phyloP scores from a whole-genome alignment of 2,888 invertebrate species.

The Xestobium rufovillosum region DNA sequence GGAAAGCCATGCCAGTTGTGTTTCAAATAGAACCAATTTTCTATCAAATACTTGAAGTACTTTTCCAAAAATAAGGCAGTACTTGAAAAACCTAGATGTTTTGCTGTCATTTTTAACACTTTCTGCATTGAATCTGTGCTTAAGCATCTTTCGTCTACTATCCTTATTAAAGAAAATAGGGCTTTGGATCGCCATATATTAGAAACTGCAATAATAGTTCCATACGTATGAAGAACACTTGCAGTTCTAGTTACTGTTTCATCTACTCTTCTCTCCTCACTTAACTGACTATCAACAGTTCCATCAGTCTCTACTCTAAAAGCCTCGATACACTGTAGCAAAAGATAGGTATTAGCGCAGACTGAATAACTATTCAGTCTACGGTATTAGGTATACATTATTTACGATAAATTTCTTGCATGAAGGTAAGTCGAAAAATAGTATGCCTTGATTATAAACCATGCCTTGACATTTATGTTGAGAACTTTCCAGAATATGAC shows the following conservation, averaged over 20 bases:
- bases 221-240: conserved; percentile 51
- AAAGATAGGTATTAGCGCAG: no score
- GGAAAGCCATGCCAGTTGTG: background rate
- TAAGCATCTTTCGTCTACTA: conserved; percentile 48
- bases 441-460: no score
- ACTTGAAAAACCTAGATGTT: conserved; percentile 27
- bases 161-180: conserved; percentile 47
- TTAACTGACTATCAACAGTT: no score
- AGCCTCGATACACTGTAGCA: conserved; percentile 31
- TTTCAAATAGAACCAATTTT: conserved; percentile 33
- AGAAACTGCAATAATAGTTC: conserved; percentile 48
- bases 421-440: no score
- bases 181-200: conserved; percentile 47
- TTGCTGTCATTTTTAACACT: conserved; percentile 28
- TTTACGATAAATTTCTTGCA: no score
- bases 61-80: conserved; percentile 42
- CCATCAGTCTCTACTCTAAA: conserved; percentile 42
- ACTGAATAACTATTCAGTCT: no score
- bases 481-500: no score
- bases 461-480: no score
- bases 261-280: conserved; percentile 46
- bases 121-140: conserved; percentile 30
- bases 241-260: conserved; percentile 52
- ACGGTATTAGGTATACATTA: no score
- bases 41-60: conserved; percentile 46